Evolutionary conservation across 2,797 vertebrate species (phyloP).

Genomic region (Rhinophrynus dorsalis): DNA sequence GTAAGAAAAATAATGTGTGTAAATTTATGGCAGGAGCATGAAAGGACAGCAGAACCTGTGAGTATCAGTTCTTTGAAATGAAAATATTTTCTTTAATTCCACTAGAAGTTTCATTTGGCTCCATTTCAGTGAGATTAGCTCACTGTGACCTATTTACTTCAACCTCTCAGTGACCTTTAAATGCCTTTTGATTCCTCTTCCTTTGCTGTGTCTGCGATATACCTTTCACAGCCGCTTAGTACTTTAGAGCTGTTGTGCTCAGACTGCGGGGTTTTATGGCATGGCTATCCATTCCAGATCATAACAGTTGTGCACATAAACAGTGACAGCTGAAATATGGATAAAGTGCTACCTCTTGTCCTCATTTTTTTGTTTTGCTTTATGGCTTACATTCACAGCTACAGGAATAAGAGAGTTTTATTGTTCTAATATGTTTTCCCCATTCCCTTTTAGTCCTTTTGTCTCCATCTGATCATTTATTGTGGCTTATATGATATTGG

Average conservation of each 20-base stretch:
- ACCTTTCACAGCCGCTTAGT: conserved; percentile 54
- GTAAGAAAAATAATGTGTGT: background rate
- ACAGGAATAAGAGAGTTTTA: conserved; percentile 33
- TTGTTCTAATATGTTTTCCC: conserved; percentile 14
- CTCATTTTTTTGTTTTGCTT: conserved; percentile 17
- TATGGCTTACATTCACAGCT: background rate
- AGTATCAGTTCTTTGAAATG: conserved; percentile 13
- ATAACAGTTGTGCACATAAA: conserved; percentile 61
- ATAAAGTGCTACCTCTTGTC: conserved; percentile 44
- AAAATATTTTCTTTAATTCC: conserved; percentile 43
- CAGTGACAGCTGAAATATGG: conserved; percentile 50
- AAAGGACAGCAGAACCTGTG: background rate
- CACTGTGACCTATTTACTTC: conserved; percentile 67
- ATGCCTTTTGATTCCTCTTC: conserved; percentile 54
- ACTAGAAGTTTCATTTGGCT: conserved; percentile 32
- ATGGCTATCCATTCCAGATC: conserved; percentile 53
- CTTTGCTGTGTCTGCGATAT: conserved; percentile 56
- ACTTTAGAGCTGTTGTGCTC: conserved; percentile 61
- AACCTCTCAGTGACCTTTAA: conserved; percentile 63
- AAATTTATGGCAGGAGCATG: background rate
- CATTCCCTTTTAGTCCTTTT: conserved; percentile 29
- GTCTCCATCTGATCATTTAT: conserved; percentile 16
- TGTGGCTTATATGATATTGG: conserved; percentile 7
- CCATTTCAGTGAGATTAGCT: conserved; percentile 62
- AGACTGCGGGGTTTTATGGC: conserved; percentile 58